phyloP scores from a whole-genome alignment of 2,113 vertebrate genomes.

The Axis porcinus region DNA sequence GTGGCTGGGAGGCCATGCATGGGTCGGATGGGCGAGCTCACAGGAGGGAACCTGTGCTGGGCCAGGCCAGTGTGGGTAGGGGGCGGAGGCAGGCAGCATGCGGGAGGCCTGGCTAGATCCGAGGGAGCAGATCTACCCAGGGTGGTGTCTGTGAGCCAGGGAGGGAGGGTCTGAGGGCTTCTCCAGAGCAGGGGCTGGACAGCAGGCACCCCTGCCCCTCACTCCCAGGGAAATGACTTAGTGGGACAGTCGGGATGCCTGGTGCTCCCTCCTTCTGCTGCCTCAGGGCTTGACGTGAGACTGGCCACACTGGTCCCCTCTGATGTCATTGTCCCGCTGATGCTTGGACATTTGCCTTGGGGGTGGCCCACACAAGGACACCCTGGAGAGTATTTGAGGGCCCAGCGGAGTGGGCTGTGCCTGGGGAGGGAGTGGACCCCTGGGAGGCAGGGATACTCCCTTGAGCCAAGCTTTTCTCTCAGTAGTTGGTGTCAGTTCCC shows the following conservation, averaged over 20 bases:
- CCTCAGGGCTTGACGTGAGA: background rate
- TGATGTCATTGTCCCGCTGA: background rate
- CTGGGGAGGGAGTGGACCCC: background rate
- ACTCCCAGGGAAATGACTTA: background rate
- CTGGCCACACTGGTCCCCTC: background rate
- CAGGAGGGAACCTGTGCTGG: constrained; percentile 5
- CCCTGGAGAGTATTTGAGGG: background rate
- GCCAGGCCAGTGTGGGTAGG: constrained; percentile 24
- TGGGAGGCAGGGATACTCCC: background rate
- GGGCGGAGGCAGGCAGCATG: constrained; percentile 60
- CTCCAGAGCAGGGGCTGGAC: background rate
- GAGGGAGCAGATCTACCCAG: background rate
- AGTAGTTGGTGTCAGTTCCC: background rate
- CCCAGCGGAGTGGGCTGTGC: background rate
- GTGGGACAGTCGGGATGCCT: background rate
- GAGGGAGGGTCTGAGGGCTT: background rate
- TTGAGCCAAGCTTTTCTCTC: background rate
- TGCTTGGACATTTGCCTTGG: background rate
- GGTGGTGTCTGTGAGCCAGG: constrained; percentile 14
- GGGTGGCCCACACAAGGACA: background rate
- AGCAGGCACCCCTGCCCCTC: background rate
- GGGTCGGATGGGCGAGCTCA: background rate
- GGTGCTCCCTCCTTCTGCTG: constrained; percentile 5
- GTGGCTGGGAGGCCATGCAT: constrained; percentile 62
- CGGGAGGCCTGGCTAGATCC: constrained; percentile 41